Base-by-base conservation (phyloP, 2,888 invertebrate species). In the Galerucella pusilla region DNA sequence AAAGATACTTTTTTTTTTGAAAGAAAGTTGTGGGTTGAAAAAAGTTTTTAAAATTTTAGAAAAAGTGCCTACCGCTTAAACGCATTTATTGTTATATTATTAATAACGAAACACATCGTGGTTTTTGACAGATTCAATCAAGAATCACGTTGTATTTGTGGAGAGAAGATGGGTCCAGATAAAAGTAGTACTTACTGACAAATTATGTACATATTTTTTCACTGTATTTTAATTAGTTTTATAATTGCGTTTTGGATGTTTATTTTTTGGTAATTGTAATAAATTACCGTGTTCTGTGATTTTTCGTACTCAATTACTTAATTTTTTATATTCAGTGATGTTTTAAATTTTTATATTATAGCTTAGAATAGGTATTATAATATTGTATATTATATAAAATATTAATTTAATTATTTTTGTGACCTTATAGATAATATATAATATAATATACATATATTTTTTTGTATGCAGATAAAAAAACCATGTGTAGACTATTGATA, bases 11-110 rank as follows among this genome's bases (percentile, higher is more conserved):
- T 76, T 64, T 42, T 63, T 67, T 59, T 35, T 49, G 42, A 68
- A 6, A 52, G 12, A 5, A 52, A 52, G 1, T 52, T 52, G 52
- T 52, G n/a, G 4, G n/a, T 52, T 52, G 52, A 65, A 42, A 35
- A 42, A 45, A 45, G 35, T 42, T 71, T 65, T 57, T 74, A 74
- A 68, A 20, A 73, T 52, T 68, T 64, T 77, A 77, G 75, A 70
- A 59, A 70, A 76, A 76, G 76, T 76, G 76, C 76, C 76, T 76
- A 61, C 20, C 66, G 74, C 42, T 72, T 64, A 61, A 69, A 67
- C 71, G 64, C 66, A 68, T 75, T 69, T 74, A 67, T 68, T 72
- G 60, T 72, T 52, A n/a, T 52, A 71, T 61, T 7, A 42, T 42
- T 42, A 42, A 42, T 68, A 71, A 71, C 68, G 74, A 65, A 70